Percentiles rank a stretch among this genome's conserved stretches.
phyloP scores from a whole-genome alignment of 2,888 invertebrate genomes.

The Tinea trinotella region DNA sequence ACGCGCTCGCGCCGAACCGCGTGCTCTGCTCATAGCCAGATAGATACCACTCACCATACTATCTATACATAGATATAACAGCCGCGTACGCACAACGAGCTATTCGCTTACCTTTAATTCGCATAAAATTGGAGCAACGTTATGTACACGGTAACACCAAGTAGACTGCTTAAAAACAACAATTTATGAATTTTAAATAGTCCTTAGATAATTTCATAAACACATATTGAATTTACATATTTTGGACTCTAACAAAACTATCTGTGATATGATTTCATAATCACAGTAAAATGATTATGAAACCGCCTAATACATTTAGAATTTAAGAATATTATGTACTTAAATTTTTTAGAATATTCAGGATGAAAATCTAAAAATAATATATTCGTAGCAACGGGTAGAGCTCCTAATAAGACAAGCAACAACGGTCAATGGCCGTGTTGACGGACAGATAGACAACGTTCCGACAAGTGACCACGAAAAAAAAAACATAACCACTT shows the following conservation, averaged over 20 bases:
- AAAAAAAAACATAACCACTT: slow-evolving; percentile 41
- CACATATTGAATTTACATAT: too few relatives aligned
- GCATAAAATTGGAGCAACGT: background rate
- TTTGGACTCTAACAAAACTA: too few relatives aligned
- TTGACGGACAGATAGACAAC: slow-evolving; percentile 41
- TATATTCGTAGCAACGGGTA: background rate
- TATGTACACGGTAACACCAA: too few relatives aligned
- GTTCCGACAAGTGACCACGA: slow-evolving; percentile 55
- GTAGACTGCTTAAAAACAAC: too few relatives aligned
- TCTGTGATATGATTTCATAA: too few relatives aligned
- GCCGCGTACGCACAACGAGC: slow-evolving; percentile 4
- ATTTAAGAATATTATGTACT: too few relatives aligned
- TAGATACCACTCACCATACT: slow-evolving; percentile 3
- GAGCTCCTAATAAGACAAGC: slow-evolving; percentile 7
- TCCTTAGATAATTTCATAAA: too few relatives aligned
- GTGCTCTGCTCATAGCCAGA: slow-evolving; percentile 8
- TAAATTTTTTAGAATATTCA: too few relatives aligned
- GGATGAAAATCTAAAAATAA: slow-evolving; percentile 3
- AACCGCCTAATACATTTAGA: too few relatives aligned
- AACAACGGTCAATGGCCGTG: slow-evolving; percentile 54
- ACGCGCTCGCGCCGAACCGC: slow-evolving; percentile 58
- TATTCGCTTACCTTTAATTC: slow-evolving; percentile 8
- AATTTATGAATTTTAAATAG: too few relatives aligned
- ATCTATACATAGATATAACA: slow-evolving; percentile 15
- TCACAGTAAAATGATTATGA: too few relatives aligned